These are phyloP conservation scores for Cheilosia scutellata DNA, from an alignment of 2,888 invertebrate genomes.

Conservation along the genomic window DNA sequence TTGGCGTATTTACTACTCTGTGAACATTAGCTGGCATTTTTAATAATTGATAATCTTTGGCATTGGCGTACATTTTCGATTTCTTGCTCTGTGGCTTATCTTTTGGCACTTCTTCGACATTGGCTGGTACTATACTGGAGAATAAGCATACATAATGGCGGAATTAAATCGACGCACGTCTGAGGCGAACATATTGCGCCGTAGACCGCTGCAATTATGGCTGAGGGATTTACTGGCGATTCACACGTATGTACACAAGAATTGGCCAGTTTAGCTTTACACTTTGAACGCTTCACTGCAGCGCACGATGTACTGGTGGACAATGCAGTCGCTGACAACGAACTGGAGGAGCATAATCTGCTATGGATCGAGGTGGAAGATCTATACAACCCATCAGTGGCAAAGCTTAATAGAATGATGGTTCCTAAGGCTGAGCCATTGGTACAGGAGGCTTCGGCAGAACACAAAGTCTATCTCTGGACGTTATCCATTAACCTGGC, in stretches of 20 bases:
- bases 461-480: not conserved
- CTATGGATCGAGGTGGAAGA: not conserved
- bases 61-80: no score
- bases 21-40: no score
- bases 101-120: no score
- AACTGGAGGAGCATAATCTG: not conserved
- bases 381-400: not conserved
- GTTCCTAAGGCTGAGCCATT: not conserved
- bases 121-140: no score
- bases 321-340: not conserved
- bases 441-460: not conserved
- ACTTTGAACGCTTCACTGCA: slow-evolving; percentile 1
- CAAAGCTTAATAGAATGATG: not conserved
- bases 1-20: no score
- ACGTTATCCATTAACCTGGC: slow-evolving; percentile 1
- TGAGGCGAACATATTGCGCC: no score
- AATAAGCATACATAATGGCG: no score
- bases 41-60: no score
- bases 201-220: no score
- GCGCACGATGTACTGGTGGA: not conserved
- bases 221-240: no score
- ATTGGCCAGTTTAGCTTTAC: not conserved
- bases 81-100: no score
- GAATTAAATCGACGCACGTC: no score
- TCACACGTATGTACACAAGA: not conserved